phyloP scores from a whole-genome alignment of 1,140 invertebrate species.

The Drosophila micromelanica region DNA sequence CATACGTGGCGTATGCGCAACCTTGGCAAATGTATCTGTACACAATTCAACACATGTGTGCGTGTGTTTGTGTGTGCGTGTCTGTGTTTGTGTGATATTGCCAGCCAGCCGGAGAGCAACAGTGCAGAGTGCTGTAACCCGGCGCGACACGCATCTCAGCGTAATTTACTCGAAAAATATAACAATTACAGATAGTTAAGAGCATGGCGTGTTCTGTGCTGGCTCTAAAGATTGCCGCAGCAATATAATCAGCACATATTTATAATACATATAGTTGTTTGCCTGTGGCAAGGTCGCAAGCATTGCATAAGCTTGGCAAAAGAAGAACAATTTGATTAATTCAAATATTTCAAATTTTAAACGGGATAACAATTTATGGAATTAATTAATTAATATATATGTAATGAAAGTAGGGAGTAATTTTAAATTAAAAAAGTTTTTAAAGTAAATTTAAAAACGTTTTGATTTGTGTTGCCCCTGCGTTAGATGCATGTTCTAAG shows the following conservation, averaged over 20 bases:
- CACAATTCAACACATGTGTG: not conserved
- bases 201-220: constrained; percentile 48
- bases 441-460: too few species aligned
- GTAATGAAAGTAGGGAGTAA: too few species aligned
- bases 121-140: constrained; percentile 28
- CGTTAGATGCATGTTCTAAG: too few species aligned
- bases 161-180: constrained; percentile 69
- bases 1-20: constrained; percentile 79
- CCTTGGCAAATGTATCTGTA: constrained; percentile 65
- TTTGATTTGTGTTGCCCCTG: too few species aligned
- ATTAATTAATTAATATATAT: too few species aligned
- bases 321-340: constrained; percentile 3
- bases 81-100: constrained; percentile 45
- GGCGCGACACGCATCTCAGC: constrained; percentile 55
- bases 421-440: too few species aligned
- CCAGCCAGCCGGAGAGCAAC: constrained; percentile 49
- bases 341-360: not conserved
- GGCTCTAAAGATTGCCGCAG: constrained; percentile 23
- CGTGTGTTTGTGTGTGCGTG: not conserved
- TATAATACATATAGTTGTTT: not conserved
- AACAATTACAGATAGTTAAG: constrained; percentile 74
- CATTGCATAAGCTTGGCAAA: constrained; percentile 9
- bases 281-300: constrained; percentile 8
- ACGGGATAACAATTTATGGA: too few species aligned
- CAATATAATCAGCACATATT: constrained; percentile 32